These are phyloP conservation scores for Etheostoma nigrum DNA, from an alignment of 2,797 vertebrate species.

Conservation along the genomic window DNA sequence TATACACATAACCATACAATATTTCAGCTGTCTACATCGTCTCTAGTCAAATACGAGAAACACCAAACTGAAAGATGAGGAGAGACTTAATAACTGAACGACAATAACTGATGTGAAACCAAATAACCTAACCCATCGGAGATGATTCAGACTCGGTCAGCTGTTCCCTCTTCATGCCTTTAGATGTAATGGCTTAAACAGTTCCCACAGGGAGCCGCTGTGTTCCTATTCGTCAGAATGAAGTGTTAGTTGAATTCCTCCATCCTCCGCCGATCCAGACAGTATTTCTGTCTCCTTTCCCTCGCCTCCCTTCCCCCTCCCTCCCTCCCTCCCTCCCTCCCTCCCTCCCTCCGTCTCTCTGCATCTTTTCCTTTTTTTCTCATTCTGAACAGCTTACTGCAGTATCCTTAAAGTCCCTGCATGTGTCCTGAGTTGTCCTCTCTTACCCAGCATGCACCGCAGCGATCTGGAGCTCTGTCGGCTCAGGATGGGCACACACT, in stretches of 20 bases:
- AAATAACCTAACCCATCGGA: background rate
- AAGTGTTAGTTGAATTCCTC: slow-evolving; percentile 50
- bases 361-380: slow-evolving; percentile 44
- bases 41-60: background rate
- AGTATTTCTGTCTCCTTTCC: slow-evolving; percentile 42
- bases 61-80: background rate
- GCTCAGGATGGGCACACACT: slow-evolving; percentile 63
- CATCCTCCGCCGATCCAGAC: slow-evolving; percentile 45
- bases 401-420: slow-evolving; percentile 80
- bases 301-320: no score
- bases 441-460: slow-evolving; percentile 71
- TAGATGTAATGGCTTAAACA: slow-evolving; percentile 6
- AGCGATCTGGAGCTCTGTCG: slow-evolving; percentile 68
- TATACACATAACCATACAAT: no score
- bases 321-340: no score
- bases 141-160: background rate
- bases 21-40: no score
- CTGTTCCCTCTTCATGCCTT: background rate
- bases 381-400: slow-evolving; percentile 70
- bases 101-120: background rate
- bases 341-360: slow-evolving; percentile 34
- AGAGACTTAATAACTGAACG: background rate
- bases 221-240: slow-evolving; percentile 19
- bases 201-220: slow-evolving; percentile 10
- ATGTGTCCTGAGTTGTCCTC: slow-evolving; percentile 79